Conservation (phyloP, 1,140 invertebrate genomes). For the Ephestia elutella region DNA sequence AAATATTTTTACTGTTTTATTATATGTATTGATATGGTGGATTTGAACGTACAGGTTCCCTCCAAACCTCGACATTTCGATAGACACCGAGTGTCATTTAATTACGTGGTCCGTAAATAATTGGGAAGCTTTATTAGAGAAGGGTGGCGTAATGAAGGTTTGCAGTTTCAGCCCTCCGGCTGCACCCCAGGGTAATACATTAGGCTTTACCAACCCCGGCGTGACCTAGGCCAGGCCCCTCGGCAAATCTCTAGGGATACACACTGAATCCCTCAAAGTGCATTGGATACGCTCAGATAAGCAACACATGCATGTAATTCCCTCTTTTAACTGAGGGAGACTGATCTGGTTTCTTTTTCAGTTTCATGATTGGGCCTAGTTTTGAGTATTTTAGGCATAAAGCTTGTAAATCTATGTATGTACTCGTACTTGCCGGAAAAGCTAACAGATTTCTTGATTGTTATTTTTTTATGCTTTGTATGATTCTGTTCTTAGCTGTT, state of each 20-base stretch:
- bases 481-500: too few species aligned
- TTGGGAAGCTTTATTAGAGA: conserved; percentile 13
- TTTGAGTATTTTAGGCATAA: too few species aligned
- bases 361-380: neutral
- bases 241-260: conserved; percentile 5
- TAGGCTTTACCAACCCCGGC: conserved; percentile 17
- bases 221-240: conserved; percentile 13
- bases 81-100: conserved; percentile 2
- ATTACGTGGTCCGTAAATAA: conserved; percentile 12
- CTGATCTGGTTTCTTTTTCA: neutral
- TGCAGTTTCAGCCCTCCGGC: conserved; percentile 12
- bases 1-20: too few species aligned
- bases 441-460: too few species aligned
- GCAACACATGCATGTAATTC: conserved; percentile 12
- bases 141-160: conserved; percentile 15
- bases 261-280: conserved; percentile 18
- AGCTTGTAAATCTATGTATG: too few species aligned
- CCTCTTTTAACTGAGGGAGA: neutral
- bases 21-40: too few species aligned
- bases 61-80: neutral
- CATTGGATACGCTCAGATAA: conserved; percentile 15
- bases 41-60: too few species aligned
- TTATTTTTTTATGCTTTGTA: too few species aligned
- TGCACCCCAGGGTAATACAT: conserved; percentile 15
- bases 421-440: too few species aligned